phyloP scores from a whole-genome alignment of 2,113 vertebrate genomes.

The Tapirus terrestris region DNA sequence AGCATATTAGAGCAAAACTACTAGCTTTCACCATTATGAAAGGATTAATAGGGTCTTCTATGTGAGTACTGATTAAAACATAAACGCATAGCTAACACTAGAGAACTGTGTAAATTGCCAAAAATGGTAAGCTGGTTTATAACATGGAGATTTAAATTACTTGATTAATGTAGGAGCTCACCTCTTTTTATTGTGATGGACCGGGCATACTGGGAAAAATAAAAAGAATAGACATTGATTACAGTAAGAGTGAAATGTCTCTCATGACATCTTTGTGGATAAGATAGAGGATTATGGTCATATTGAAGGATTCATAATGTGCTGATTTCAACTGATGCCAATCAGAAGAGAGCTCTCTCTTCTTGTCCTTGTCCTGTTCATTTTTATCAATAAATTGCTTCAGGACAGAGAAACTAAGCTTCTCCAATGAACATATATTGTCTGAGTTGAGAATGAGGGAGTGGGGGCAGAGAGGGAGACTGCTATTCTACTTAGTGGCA shows the following conservation, averaged over 20 bases:
- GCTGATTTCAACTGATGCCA: background rate
- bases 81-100: background rate
- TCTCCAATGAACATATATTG: background rate
- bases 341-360: background rate
- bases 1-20: background rate
- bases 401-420: background rate
- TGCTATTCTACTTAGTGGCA: background rate
- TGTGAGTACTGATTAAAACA: background rate
- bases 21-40: background rate
- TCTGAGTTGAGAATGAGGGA: background rate
- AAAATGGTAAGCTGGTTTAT: background rate
- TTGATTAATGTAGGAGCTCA: background rate
- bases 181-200: background rate
- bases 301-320: background rate
- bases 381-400: slow-evolving; percentile 39
- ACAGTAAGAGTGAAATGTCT: background rate
- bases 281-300: background rate
- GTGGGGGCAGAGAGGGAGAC: background rate
- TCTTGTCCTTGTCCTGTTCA: background rate
- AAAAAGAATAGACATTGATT: background rate
- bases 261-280: background rate
- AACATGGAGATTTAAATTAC: background rate
- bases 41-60: background rate
- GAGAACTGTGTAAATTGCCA: background rate
- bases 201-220: background rate